A percentile compares a stretch with the other conserved stretches of the same genome.
Evolutionary conservation across 1,140 invertebrate genomes (phyloP).

Genomic region (Tetraneura akinire): DNA sequence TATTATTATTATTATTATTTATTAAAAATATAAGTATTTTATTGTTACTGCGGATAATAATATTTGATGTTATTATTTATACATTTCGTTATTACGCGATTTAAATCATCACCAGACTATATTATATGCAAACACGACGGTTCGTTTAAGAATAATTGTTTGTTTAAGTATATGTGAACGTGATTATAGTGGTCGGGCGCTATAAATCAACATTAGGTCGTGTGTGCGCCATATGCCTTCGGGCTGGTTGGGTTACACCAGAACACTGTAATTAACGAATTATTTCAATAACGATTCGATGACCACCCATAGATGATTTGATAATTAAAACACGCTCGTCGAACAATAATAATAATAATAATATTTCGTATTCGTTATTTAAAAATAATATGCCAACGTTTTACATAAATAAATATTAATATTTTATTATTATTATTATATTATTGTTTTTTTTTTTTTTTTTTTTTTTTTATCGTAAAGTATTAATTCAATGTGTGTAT

Average conservation of each 20-base stretch:
- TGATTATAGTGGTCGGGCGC: conserved; percentile 43
- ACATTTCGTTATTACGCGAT: conserved; percentile 7
- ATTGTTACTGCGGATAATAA: too few relatives aligned
- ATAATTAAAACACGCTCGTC: conserved; percentile 42
- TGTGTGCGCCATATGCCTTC: conserved; percentile 35
- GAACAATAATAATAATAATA: conserved; percentile 11
- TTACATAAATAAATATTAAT: too few relatives aligned
- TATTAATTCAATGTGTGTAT: too few relatives aligned
- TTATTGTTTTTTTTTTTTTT: too few relatives aligned
- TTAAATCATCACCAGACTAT: not conserved
- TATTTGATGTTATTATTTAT: not conserved
- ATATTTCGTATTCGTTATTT: not conserved
- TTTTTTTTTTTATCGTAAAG: too few relatives aligned
- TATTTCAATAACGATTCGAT: conserved; percentile 49
- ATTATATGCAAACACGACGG: not conserved
- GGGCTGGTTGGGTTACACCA: conserved; percentile 23
- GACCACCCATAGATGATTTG: conserved; percentile 44
- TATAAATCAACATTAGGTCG: conserved; percentile 50
- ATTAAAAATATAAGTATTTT: too few relatives aligned
- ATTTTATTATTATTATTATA: too few relatives aligned
- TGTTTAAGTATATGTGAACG: conserved; percentile 45
- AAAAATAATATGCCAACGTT: not conserved
- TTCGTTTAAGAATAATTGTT: conserved; percentile 34
- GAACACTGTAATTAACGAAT: conserved; percentile 48
- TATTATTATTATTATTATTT: too few relatives aligned